phyloP scores from a whole-genome alignment of 1,140 invertebrate species.

The Drosophila willistoni region DNA sequence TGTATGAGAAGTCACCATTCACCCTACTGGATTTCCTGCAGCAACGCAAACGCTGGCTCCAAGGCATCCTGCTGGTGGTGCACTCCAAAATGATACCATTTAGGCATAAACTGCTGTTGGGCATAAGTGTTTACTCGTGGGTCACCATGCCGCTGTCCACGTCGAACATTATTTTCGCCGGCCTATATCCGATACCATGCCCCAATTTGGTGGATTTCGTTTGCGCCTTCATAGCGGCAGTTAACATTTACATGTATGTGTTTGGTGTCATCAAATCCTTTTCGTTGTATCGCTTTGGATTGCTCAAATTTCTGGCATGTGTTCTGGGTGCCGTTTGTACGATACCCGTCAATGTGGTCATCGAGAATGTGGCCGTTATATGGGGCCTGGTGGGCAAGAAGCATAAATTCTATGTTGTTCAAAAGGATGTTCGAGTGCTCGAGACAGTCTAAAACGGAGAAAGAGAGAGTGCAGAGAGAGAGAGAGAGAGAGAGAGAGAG shows the following conservation, averaged over 20 bases:
- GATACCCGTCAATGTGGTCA: constrained; percentile 95
- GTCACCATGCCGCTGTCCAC: constrained; percentile 96
- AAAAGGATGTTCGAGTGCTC: constrained; percentile 90
- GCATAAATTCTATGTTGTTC: constrained; percentile 97
- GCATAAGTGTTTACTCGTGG: constrained; percentile 97
- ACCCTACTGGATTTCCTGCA: constrained; percentile 97
- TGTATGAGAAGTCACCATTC: constrained; percentile 99
- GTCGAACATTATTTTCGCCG: constrained; percentile 93
- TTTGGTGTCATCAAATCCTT: constrained; percentile 98
- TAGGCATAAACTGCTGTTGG: constrained; percentile 92
- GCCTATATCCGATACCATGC: constrained; percentile 94
- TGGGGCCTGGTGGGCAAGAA: constrained; percentile 96
- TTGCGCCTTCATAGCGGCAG: constrained; percentile 94
- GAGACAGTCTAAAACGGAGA: constrained; percentile 64
- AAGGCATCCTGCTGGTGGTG: constrained; percentile 97
- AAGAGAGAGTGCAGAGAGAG: no score
- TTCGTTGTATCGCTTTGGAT: constrained; percentile 92
- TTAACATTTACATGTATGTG: constrained; percentile 98
- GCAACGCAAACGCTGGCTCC: constrained; percentile 97
- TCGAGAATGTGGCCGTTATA: constrained; percentile 96
- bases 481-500: no score
- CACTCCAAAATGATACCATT: constrained; percentile 94
- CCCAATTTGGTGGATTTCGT: constrained; percentile 92
- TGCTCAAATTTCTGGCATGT: constrained; percentile 91
- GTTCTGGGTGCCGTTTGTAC: constrained; percentile 93